Conservation (phyloP, 2,797 vertebrate species). For the Taeniopygia guttata region DNA sequence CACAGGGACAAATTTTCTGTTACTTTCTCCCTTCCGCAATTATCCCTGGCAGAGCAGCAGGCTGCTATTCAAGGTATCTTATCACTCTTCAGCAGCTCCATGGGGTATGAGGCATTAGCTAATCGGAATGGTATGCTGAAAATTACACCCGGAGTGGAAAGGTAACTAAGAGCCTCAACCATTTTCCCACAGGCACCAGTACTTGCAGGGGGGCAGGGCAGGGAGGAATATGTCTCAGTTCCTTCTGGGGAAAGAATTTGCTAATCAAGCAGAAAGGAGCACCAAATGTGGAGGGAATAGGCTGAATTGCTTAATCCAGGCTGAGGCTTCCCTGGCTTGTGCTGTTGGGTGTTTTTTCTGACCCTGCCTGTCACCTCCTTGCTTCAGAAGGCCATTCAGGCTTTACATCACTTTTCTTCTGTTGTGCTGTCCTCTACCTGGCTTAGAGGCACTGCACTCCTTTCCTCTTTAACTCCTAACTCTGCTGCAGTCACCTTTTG, state of each 20-base stretch:
- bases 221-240: background rate
- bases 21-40: background rate
- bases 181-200: background rate
- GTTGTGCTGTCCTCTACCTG: background rate
- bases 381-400: background rate
- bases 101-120: background rate
- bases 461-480: background rate
- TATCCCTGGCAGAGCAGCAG: background rate
- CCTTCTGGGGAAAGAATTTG: background rate
- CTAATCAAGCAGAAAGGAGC: background rate
- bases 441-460: accelerated
- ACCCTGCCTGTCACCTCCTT: background rate
- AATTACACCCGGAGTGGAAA: background rate
- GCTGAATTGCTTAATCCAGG: background rate
- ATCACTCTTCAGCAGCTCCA: background rate
- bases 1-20: background rate
- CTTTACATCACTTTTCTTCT: background rate
- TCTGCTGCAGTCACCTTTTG: background rate
- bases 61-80: background rate
- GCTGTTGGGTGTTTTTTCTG: background rate
- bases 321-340: background rate
- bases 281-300: background rate
- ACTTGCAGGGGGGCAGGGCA: background rate
- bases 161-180: background rate
- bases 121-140: conserved; percentile 29